Percentiles rank a stretch among this genome's conserved stretches.
phyloP scores from a whole-genome alignment of 2,113 vertebrate genomes.

The Heliornis fulica region DNA sequence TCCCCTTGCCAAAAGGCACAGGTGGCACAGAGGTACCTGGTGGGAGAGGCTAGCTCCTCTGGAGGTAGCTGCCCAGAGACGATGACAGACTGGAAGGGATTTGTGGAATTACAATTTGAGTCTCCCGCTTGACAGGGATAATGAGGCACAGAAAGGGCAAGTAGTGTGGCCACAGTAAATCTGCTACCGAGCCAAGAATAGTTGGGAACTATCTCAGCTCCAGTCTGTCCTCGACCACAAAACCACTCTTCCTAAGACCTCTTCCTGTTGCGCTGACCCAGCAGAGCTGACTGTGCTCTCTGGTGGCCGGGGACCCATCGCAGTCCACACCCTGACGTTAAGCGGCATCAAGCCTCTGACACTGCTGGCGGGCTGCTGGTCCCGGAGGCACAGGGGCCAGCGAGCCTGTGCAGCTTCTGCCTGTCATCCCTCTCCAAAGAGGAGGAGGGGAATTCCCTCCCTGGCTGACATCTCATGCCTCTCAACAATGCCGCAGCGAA shows the following conservation, averaged over 20 bases:
- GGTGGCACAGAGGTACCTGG: not conserved
- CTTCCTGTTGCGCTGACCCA: not conserved
- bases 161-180: not conserved
- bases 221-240: not conserved
- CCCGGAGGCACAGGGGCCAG: not conserved
- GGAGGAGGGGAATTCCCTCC: constrained; percentile 42
- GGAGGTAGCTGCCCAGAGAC: not conserved
- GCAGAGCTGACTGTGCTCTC: not conserved
- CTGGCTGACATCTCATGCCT: constrained; percentile 1
- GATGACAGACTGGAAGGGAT: constrained; percentile 1
- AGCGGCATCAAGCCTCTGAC: not conserved
- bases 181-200: constrained; percentile 36
- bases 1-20: not conserved
- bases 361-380: not conserved
- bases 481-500: constrained; percentile 26
- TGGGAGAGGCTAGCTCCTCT: not conserved
- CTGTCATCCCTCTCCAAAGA: not conserved
- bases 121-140: constrained; percentile 29
- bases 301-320: not conserved
- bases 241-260: constrained; percentile 9
- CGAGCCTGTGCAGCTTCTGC: not conserved
- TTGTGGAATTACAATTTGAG: constrained; percentile 33
- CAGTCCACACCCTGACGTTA: not conserved
- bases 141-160: constrained; percentile 45
- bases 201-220: not conserved